phyloP scores from a whole-genome alignment of 2,113 vertebrate species.

The Hirundichthys speculiger region DNA sequence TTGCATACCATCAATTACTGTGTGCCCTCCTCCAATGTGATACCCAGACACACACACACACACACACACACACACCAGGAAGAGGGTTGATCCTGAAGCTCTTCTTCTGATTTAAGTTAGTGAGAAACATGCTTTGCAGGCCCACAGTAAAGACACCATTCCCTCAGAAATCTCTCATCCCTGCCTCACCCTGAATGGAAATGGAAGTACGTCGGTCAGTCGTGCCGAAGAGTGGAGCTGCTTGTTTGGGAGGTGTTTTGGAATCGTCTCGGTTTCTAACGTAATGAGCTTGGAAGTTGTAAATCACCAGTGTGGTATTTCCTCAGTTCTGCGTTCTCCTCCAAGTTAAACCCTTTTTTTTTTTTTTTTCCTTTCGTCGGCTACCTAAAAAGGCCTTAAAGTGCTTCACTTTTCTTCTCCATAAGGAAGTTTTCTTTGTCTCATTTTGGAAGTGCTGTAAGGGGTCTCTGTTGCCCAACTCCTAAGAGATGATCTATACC shows the following conservation, averaged over 20 bases:
- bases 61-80: conserved; percentile 33
- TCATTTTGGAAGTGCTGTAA: conserved; percentile 50
- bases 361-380: conserved; percentile 25
- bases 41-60: conserved; percentile 1
- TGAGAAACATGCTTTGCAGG: conserved; percentile 32
- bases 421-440: conserved; percentile 34
- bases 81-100: conserved; percentile 33
- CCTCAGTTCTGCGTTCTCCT: conserved; percentile 20
- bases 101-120: conserved; percentile 17
- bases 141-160: conserved; percentile 31
- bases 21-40: conserved; percentile 28
- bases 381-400: conserved; percentile 67
- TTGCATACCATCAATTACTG: conserved; percentile 26
- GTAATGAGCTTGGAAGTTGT: conserved; percentile 2
- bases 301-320: conserved; percentile 14
- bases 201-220: conserved; percentile 11
- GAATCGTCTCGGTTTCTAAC: conserved; percentile 13
- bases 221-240: background rate
- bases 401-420: conserved; percentile 57
- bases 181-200: conserved; percentile 2
- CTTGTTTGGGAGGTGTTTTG: conserved; percentile 18
- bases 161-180: conserved; percentile 23
- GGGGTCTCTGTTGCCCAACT: conserved; percentile 27
- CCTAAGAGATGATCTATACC: conserved; percentile 31
- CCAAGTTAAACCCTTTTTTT: conserved; percentile 22